Conservation (phyloP, 2,113 vertebrate genomes). For the Circaetus cinerascens region DNA sequence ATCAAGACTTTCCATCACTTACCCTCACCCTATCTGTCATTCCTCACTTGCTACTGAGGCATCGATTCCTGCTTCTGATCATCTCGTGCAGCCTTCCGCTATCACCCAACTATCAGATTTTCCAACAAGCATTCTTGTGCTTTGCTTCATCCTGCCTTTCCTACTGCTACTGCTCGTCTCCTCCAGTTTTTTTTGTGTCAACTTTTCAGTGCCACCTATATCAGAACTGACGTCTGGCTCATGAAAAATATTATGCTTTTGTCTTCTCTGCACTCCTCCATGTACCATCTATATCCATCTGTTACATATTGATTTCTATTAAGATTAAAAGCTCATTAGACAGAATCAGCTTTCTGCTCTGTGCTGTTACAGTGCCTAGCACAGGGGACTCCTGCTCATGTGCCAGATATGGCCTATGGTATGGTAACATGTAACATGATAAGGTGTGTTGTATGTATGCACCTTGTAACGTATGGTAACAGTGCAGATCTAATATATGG, state of each 20-base stretch:
- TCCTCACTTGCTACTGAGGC: neutral
- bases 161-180: neutral
- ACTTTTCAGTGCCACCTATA: neutral
- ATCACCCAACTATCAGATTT: neutral
- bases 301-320: neutral
- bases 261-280: neutral
- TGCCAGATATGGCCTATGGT: neutral
- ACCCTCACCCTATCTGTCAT: neutral
- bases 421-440: neutral
- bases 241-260: neutral
- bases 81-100: fast-evolving
- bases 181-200: neutral
- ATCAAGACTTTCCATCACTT: neutral
- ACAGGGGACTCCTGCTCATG: neutral
- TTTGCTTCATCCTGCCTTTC: neutral
- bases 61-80: neutral
- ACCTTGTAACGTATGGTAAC: neutral
- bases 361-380: neutral
- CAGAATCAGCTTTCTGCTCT: neutral
- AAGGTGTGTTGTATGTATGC: fast-evolving
- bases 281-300: neutral
- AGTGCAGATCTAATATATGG: neutral
- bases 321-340: neutral
- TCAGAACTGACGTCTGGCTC: neutral
- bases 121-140: neutral